Conservation (phyloP, 2,113 vertebrate species). For the Poeciliopsis occidentalis region DNA sequence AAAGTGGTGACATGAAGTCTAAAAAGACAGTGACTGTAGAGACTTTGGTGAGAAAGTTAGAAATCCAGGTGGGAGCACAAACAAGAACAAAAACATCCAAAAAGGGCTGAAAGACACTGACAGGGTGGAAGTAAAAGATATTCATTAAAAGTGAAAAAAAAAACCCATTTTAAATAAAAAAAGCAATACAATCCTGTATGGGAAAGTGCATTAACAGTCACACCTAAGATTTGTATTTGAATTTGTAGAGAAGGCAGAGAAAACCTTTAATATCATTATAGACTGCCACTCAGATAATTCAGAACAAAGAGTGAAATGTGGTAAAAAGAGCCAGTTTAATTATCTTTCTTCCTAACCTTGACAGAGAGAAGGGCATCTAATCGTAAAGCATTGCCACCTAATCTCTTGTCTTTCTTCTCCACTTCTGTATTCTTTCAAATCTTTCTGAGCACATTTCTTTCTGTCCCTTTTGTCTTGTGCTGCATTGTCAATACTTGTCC, state of each 20-base stretch:
- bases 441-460: constrained; percentile 36
- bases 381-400: constrained; percentile 10
- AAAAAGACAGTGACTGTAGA: constrained; percentile 2
- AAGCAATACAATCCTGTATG: constrained; percentile 15
- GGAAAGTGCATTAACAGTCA: constrained; percentile 30
- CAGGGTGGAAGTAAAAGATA: not conserved
- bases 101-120: constrained; percentile 3
- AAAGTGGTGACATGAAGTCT: constrained; percentile 14
- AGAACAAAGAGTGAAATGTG: constrained; percentile 5
- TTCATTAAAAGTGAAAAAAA: constrained; percentile 24
- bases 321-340: not conserved
- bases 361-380: constrained; percentile 19
- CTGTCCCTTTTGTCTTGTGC: constrained; percentile 23
- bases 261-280: constrained; percentile 16
- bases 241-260: not conserved
- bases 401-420: not conserved
- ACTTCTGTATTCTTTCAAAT: constrained; percentile 8
- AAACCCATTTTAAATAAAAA: constrained; percentile 24
- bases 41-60: constrained; percentile 15
- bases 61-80: constrained; percentile 24
- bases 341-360: constrained; percentile 9
- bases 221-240: constrained; percentile 34
- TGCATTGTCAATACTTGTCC: constrained; percentile 48
- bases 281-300: constrained; percentile 17
- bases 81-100: constrained; percentile 21